Conservation (phyloP, 2,797 vertebrate genomes). For the Galaxias olidus region DNA sequence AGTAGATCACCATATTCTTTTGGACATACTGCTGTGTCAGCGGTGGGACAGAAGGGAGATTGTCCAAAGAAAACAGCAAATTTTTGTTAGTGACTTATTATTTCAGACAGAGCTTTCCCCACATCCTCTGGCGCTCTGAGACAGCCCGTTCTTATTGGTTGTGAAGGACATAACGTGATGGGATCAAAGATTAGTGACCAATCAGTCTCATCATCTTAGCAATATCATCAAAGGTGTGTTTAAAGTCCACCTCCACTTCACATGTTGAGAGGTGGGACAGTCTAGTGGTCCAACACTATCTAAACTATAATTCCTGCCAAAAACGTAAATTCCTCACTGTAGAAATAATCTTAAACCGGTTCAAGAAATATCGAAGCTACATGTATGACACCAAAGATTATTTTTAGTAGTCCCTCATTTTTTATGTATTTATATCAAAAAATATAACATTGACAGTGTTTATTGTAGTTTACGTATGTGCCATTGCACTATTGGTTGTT, state of each 20-base stretch:
- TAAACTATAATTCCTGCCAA: too few relatives aligned
- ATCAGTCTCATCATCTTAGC: slow-evolving; percentile 13
- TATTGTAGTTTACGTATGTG: too few relatives aligned
- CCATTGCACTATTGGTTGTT: too few relatives aligned
- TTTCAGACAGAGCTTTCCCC: not conserved
- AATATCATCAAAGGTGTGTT: slow-evolving; percentile 34
- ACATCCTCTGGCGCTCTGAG: not conserved
- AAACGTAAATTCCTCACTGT: too few relatives aligned
- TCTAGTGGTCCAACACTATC: not conserved
- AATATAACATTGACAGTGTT: too few relatives aligned
- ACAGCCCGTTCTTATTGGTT: slow-evolving; percentile 32
- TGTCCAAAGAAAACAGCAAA: slow-evolving; percentile 37
- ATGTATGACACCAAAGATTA: too few relatives aligned
- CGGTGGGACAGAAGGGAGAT: slow-evolving; percentile 5
- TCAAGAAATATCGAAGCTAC: too few relatives aligned
- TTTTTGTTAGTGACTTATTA: not conserved
- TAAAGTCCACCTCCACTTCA: slow-evolving; percentile 53
- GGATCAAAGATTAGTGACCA: slow-evolving; percentile 49
- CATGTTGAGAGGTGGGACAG: not conserved
- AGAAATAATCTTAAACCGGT: too few relatives aligned
- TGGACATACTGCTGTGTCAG: slow-evolving; percentile 33
- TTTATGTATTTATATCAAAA: too few relatives aligned
- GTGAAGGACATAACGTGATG: slow-evolving; percentile 2
- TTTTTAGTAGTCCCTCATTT: too few relatives aligned
- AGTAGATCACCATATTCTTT: slow-evolving; percentile 13